Conservation (phyloP, 2,888 invertebrate species). For the Slavum lentiscoides region DNA sequence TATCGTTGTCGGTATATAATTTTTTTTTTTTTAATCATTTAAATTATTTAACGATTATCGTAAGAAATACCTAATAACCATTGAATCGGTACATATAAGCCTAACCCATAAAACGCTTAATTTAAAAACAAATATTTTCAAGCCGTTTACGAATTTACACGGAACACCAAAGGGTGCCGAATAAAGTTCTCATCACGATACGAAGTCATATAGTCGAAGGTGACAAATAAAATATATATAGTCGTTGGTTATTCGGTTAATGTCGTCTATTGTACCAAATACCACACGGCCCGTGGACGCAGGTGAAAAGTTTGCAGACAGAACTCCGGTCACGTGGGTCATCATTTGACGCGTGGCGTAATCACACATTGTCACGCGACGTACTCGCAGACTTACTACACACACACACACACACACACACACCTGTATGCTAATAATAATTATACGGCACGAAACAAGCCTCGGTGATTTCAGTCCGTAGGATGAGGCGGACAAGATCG, state of each 20-base stretch:
- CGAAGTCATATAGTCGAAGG: too few species aligned
- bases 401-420: slow-evolving; percentile 7
- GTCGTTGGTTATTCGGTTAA: neutral
- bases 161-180: too few species aligned
- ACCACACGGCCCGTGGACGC: neutral
- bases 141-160: too few species aligned
- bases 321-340: neutral
- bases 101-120: too few species aligned
- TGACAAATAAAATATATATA: neutral
- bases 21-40: too few species aligned
- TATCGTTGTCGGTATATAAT: too few species aligned
- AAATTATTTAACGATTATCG: too few species aligned
- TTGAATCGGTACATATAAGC: too few species aligned
- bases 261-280: neutral
- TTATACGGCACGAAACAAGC: neutral
- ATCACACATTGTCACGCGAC: slow-evolving; percentile 1
- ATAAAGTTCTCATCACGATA: too few species aligned
- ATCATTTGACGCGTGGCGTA: slow-evolving; percentile 11
- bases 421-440: slow-evolving; percentile 23
- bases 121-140: too few species aligned
- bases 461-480: neutral
- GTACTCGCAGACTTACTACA: neutral
- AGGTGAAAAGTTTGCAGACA: neutral
- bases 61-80: too few species aligned
- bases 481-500: neutral